These are phyloP conservation scores for Halichoerus grypus DNA, from an alignment of 2,113 vertebrate species.

Conservation along the genomic window DNA sequence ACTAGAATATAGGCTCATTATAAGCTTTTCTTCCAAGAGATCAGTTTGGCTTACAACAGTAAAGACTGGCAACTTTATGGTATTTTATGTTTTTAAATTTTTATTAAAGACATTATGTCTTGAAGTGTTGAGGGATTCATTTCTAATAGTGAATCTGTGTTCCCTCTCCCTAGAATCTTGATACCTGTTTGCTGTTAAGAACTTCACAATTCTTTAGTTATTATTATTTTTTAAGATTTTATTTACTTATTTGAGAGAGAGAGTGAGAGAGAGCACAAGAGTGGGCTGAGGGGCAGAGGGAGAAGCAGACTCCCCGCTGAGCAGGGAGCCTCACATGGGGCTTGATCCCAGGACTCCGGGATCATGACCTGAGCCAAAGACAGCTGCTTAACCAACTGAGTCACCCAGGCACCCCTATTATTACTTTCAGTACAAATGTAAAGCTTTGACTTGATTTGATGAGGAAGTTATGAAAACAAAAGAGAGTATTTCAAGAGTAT, in stretches of 20 bases:
- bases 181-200: constrained; percentile 40
- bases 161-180: neutral
- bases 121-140: constrained; percentile 60
- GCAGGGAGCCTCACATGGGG: too few relatives aligned
- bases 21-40: constrained; percentile 26
- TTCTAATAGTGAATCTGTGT: neutral
- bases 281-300: too few relatives aligned
- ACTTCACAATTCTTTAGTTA: constrained; percentile 13
- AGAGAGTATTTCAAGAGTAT: constrained; percentile 31
- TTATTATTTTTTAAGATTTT: neutral
- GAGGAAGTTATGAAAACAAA: constrained; percentile 19
- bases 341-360: too few relatives aligned
- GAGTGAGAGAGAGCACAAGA: too few relatives aligned
- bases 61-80: neutral
- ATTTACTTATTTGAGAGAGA: too few relatives aligned
- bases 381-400: too few relatives aligned
- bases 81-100: constrained; percentile 50
- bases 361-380: too few relatives aligned
- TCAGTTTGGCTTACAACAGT: neutral
- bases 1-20: constrained; percentile 24
- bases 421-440: constrained; percentile 22
- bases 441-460: constrained; percentile 48
- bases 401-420: neutral
- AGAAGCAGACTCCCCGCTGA: too few relatives aligned
- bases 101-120: neutral